phyloP scores from a whole-genome alignment of 1,140 invertebrate genomes.

The Dendroctonus valens region DNA sequence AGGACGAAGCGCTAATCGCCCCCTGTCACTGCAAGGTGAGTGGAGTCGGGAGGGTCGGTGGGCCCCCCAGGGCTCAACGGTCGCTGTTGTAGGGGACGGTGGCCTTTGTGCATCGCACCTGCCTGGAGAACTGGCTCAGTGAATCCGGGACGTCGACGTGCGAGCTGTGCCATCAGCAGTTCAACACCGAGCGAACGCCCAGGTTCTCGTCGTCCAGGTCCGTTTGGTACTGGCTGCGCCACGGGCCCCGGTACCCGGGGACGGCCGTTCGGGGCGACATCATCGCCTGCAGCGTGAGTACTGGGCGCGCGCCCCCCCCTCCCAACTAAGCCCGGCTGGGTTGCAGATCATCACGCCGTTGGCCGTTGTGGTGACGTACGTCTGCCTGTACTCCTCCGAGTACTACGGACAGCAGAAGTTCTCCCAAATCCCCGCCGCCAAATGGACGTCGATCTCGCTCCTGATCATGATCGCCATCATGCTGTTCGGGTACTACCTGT shows the following conservation, averaged over 20 bases:
- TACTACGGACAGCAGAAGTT: constrained; percentile 54
- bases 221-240: constrained; percentile 46
- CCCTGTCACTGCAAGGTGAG: constrained; percentile 49
- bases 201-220: constrained; percentile 45
- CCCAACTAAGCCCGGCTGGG: background rate
- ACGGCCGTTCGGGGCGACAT: constrained; percentile 49
- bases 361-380: constrained; percentile 53
- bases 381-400: constrained; percentile 54
- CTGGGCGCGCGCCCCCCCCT: background rate
- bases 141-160: constrained; percentile 60
- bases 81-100: constrained; percentile 58
- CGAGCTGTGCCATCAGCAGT: constrained; percentile 62
- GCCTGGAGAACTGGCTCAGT: constrained; percentile 70
- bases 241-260: constrained; percentile 35
- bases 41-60: constrained; percentile 41
- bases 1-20: constrained; percentile 47
- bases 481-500: constrained; percentile 54
- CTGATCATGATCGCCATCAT: constrained; percentile 53
- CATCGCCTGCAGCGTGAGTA: constrained; percentile 47
- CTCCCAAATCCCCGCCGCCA: constrained; percentile 51
- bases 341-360: constrained; percentile 50
- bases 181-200: constrained; percentile 50
- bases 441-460: constrained; percentile 53
- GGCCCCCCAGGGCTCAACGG: background rate
- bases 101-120: constrained; percentile 65